Base-by-base conservation (phyloP, 2,888 invertebrate species). In the Polymixis lichenea region DNA sequence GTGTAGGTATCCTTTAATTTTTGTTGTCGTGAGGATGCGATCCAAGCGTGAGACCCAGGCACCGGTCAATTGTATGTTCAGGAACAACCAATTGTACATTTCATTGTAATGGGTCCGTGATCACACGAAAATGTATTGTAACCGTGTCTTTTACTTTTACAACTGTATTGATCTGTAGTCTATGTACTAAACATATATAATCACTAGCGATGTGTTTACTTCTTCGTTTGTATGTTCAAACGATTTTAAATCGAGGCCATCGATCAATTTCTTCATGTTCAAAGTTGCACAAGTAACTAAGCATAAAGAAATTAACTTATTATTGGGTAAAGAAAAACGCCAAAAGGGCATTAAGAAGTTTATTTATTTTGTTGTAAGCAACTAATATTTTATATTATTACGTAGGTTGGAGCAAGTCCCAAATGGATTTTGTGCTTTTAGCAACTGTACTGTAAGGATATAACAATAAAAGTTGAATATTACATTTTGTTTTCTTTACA, bases 201-300 rank as follows among this genome's bases (percentile, higher is more conserved):
- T 78, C 71, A 77, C 71, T 84, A 82, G 78, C 70, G 56, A 83
- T 85, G 77, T 80, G 75, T 84, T 84, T 81, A 87, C 75, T 87
- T 86, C 79, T 87, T 84, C 76, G 80, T 86, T 87, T 88, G 77
- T 83, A 67, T 77, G 83, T 84, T 77, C 82, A 91, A 91, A 94
- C 90, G 90, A 94, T 93, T 95, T 94, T 93, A 94, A 96, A 96
- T 96, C 96, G 96, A 96, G 96, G 96, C 96, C 96, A 96, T 94
- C 91, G 87, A 90, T 91, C 86, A 91, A 95, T 96, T 95, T 96
- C 95, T 96, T 94, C 84, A 90, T 95, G 95, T 94, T 93, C 86
- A 86, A 91, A 93, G 95, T 96, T 95, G 92, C 94, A 94, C 91
- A 90, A 92, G 93, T 93, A 92, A 95, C 95, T 94, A 91, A 92